phyloP scores from a whole-genome alignment of 2,113 vertebrate genomes.

The Triplophysa siluroides region DNA sequence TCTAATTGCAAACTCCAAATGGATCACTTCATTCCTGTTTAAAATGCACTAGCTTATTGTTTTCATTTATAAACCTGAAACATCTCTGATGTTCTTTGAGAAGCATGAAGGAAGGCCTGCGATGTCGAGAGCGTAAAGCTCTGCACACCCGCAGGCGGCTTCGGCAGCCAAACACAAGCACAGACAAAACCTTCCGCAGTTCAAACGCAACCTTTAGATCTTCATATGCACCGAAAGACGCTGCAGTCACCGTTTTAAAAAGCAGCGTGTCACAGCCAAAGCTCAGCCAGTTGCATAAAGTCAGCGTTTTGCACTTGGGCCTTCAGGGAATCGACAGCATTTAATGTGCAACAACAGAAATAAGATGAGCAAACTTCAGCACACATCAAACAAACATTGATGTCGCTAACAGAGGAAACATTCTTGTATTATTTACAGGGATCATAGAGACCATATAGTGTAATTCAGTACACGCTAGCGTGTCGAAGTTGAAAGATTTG shows the following conservation, averaged over 20 bases:
- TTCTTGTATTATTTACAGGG: background rate
- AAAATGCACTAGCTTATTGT: background rate
- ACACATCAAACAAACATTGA: background rate
- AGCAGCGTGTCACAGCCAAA: slow-evolving; percentile 39
- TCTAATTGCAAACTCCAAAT: too few species aligned
- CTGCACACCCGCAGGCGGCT: background rate
- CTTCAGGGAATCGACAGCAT: slow-evolving; percentile 9
- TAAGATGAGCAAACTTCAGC: background rate
- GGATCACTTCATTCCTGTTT: background rate
- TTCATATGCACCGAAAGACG: slow-evolving; percentile 13
- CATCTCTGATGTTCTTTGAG: background rate
- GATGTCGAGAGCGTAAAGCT: background rate
- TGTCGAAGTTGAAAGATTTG: background rate
- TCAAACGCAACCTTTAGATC: background rate
- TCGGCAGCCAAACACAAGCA: background rate
- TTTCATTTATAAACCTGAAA: background rate
- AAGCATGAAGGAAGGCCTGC: background rate
- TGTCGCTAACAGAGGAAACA: background rate
- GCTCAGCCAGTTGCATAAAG: slow-evolving; percentile 63
- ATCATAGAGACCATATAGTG: background rate
- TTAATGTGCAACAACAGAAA: slow-evolving; percentile 6
- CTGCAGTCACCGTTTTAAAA: slow-evolving; percentile 54
- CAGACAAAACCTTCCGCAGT: background rate
- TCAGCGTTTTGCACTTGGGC: slow-evolving; percentile 32
- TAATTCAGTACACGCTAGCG: background rate